Evolutionary conservation across 2,888 invertebrate genomes (phyloP), one percentile per base, ranked within the genome.

Genomic region (Noctua fimbriata): DNA sequence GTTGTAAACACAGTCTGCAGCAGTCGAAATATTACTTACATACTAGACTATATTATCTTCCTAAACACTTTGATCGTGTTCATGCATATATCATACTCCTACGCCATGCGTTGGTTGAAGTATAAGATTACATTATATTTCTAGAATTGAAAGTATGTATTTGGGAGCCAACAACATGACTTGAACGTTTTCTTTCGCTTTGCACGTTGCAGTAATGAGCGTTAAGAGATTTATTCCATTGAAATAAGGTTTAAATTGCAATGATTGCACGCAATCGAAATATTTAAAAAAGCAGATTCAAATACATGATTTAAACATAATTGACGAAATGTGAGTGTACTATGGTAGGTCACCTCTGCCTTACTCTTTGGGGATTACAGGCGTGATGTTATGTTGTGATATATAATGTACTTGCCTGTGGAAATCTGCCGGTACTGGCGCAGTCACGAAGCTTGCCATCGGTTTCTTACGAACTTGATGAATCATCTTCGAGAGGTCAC

Each of bases 371-470:
- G 44, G 18, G 24, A 9, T 4, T 24, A n/a, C 44, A 44, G 18
- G 44, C 36, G 4, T 28, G n/a, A 18, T 67, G 18, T 67, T 44
- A n/a, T 67, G 16, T n/a, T 67, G 3, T n/a, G 41, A 67, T 44
- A 44, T 5, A 44, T 36, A 47, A 47, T 47, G 14, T 32, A 79
- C n/a, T 94, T 93, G 98, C 98, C 98, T 98, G 90, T 98, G 98
- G 95, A 99, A 99, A 97, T 99, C 99, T 70, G 99, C 98, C 85
- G 99, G 98, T 87, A 99, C 98, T 0, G 99, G 98, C 44, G 98
- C 98, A 73, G 98, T 98, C 75, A 98, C 98, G 93, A 98, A 98
- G 93, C 98, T 98, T 6, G 98, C 98, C 98, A 99, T 98, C 0
- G 99, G 99, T 93, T 99, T 99, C 91, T 98, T 98, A 79, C 98